Conservation (phyloP, 92 coral and sea anemone genomes). For the Siderastrea radians region DNA sequence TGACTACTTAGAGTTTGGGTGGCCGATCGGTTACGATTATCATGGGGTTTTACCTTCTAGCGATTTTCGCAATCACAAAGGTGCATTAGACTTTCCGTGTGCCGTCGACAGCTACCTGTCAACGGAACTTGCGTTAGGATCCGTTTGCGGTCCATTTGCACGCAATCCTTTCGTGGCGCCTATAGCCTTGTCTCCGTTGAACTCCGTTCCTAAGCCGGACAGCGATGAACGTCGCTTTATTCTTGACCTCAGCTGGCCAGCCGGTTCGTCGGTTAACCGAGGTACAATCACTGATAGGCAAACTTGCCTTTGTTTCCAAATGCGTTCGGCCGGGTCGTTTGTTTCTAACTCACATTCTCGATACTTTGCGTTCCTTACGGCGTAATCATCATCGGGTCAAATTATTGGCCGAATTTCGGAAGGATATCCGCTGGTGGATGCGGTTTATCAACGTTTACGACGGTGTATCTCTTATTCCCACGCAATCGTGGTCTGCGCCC, state of each 20-base stretch:
- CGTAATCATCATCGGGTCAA: too few relatives aligned
- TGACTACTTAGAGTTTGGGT: too few relatives aligned
- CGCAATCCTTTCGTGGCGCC: too few relatives aligned
- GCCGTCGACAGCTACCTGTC: neutral
- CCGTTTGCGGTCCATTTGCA: too few relatives aligned
- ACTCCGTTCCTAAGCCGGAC: neutral
- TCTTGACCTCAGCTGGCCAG: neutral
- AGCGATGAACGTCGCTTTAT: neutral
- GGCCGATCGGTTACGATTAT: neutral
- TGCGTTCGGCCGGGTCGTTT: slow-evolving; percentile 15
- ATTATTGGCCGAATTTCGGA: too few relatives aligned
- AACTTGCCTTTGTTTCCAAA: too few relatives aligned
- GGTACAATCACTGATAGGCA: too few relatives aligned
- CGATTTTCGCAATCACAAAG: neutral
- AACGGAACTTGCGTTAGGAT: neutral
- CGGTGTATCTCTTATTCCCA: slow-evolving; percentile 23
- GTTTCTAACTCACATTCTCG: neutral
- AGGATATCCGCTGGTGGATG: too few relatives aligned
- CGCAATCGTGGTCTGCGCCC: slow-evolving; percentile 1
- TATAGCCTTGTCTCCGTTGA: too few relatives aligned
- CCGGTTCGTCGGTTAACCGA: too few relatives aligned
- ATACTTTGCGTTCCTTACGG: too few relatives aligned
- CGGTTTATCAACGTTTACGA: neutral
- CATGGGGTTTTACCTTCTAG: neutral
- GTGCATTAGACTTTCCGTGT: neutral